These are phyloP conservation scores for Drosophila melanosoma DNA, from an alignment of 2,888 invertebrate genomes.

Conservation along the genomic window DNA sequence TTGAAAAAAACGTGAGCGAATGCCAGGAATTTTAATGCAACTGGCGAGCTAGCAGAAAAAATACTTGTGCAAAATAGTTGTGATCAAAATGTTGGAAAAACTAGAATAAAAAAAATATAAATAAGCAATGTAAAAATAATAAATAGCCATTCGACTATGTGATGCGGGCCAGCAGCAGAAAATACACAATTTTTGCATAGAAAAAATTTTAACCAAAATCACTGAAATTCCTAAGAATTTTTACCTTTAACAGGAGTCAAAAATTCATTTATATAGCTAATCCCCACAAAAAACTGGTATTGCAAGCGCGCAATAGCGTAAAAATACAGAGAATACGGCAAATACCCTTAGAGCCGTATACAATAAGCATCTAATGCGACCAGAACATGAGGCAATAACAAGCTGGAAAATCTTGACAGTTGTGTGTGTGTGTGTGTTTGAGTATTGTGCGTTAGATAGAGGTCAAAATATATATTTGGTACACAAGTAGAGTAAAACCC, in stretches of 20 bases:
- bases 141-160: background rate
- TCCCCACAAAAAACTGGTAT: constrained; percentile 1
- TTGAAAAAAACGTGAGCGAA: constrained; percentile 28
- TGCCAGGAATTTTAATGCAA: constrained; percentile 42
- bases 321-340: constrained; percentile 30
- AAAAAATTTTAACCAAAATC: background rate
- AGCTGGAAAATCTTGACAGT: constrained; percentile 54
- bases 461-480: constrained; percentile 28
- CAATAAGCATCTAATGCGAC: constrained; percentile 53
- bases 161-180: background rate
- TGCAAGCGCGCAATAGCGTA: constrained; percentile 12
- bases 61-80: constrained; percentile 30
- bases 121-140: background rate
- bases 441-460: constrained; percentile 33
- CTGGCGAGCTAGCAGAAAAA: constrained; percentile 23
- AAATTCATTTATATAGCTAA: constrained; percentile 14
- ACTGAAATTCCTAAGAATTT: background rate
- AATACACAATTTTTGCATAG: background rate
- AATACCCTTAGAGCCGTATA: constrained; percentile 27
- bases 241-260: background rate
- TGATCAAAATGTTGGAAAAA: constrained; percentile 19
- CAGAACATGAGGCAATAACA: constrained; percentile 51
- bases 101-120: background rate
- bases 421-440: constrained; percentile 4
- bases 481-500: background rate